These are phyloP conservation scores for Nansenia antarctica DNA, from an alignment of 2,113 vertebrate species.

Conservation along the genomic window DNA sequence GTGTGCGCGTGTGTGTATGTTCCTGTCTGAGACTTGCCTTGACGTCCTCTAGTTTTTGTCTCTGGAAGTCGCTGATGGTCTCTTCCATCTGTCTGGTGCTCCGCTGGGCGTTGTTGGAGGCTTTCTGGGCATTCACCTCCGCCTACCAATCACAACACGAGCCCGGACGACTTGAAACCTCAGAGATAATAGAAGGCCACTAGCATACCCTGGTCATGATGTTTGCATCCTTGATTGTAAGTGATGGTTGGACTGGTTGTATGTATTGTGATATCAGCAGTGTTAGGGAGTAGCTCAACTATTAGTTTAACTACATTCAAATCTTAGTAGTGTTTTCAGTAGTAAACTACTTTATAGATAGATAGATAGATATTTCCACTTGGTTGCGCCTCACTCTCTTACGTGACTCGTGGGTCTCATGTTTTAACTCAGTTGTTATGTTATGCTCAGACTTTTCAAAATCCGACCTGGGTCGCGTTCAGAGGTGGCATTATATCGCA, in stretches of 20 bases:
- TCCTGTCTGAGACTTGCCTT: slow-evolving; percentile 61
- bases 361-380: too few relatives aligned
- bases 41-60: slow-evolving; percentile 79
- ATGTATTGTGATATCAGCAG: too few relatives aligned
- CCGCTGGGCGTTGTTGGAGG: slow-evolving; percentile 69
- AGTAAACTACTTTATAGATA: too few relatives aligned
- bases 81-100: slow-evolving; percentile 76
- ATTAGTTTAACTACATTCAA: too few relatives aligned
- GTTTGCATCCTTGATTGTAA: background rate
- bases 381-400: too few relatives aligned
- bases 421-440: too few relatives aligned
- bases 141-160: slow-evolving; percentile 63
- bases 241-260: background rate
- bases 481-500: too few relatives aligned
- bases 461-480: too few relatives aligned
- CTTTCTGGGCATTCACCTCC: slow-evolving; percentile 76
- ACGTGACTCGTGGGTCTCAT: too few relatives aligned
- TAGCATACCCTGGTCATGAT: background rate
- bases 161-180: background rate
- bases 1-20: background rate
- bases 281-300: too few relatives aligned
- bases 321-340: too few relatives aligned
- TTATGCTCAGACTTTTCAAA: too few relatives aligned
- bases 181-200: background rate
- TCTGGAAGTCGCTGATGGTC: slow-evolving; percentile 75